A percentile compares a stretch with the other conserved stretches of the same genome.
Evolutionary conservation across 2,888 invertebrate species (phyloP).

Genomic region (Melinopterus prodromus): DNA sequence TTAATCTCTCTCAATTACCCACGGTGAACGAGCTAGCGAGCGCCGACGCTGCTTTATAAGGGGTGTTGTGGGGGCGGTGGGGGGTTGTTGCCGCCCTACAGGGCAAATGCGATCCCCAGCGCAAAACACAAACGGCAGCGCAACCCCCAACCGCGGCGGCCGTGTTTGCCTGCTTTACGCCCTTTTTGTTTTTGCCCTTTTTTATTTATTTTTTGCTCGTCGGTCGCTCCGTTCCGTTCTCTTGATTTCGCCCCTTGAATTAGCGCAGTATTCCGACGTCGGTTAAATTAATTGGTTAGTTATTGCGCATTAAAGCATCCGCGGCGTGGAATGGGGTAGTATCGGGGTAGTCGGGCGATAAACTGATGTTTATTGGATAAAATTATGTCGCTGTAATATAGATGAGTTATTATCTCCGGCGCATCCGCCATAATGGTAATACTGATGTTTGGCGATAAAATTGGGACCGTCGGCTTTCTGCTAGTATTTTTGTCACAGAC

Average conservation of each 20-base stretch:
- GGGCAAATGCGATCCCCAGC: not conserved
- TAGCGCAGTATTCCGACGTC: not conserved
- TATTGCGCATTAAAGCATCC: not conserved
- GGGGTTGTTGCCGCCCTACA: not conserved
- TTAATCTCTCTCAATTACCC: constrained; percentile 59
- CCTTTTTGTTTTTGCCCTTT: constrained; percentile 9
- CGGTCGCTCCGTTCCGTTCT: not conserved
- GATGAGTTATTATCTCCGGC: too few species aligned
- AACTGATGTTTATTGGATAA: not conserved
- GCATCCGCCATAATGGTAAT: too few species aligned
- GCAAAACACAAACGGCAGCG: not conserved
- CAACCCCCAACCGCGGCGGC: constrained; percentile 13
- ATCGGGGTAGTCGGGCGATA: not conserved
- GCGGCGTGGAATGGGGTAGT: not conserved
- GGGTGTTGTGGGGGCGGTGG: not conserved
- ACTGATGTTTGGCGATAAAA: too few species aligned
- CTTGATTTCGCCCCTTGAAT: not conserved
- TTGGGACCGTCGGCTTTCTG: too few species aligned
- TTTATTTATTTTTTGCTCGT: not conserved
- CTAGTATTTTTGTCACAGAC: too few species aligned
- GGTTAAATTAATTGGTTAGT: not conserved
- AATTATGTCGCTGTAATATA: too few species aligned
- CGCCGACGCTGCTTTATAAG: constrained; percentile 21
- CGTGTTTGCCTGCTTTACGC: constrained; percentile 13
- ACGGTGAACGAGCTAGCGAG: constrained; percentile 23